Evolutionary conservation across 2,888 invertebrate genomes (phyloP).

Genomic region (Mechanitis messenoides): DNA sequence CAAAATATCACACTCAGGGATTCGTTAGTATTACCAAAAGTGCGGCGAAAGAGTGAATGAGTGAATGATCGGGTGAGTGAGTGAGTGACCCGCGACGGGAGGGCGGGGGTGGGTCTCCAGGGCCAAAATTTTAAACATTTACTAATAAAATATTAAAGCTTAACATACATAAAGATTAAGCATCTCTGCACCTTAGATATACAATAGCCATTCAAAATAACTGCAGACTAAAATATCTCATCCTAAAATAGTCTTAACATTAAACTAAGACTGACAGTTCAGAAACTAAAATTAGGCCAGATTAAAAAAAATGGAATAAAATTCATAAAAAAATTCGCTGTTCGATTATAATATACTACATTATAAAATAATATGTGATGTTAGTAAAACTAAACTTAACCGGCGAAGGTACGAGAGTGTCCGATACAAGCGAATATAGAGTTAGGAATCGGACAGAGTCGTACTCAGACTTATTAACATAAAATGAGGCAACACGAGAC

Average conservation of each 20-base stretch:
- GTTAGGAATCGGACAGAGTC: constrained; percentile 47
- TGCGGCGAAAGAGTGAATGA: constrained; percentile 30
- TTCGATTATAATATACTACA: constrained; percentile 41
- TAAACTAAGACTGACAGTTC: constrained; percentile 66
- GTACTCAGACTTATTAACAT: constrained; percentile 55
- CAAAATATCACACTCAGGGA: constrained; percentile 71
- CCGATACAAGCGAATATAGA: neutral
- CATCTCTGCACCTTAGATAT: constrained; percentile 76
- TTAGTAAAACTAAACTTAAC: constrained; percentile 55
- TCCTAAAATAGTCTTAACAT: constrained; percentile 74
- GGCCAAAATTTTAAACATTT: constrained; percentile 72
- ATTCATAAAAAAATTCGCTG: constrained; percentile 68
- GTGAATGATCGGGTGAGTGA: constrained; percentile 27
- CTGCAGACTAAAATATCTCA: constrained; percentile 76
- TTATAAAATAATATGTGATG: constrained; percentile 46
- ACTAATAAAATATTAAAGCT: constrained; percentile 78
- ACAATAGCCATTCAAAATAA: constrained; percentile 77
- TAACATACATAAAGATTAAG: constrained; percentile 78
- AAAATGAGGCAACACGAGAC: constrained; percentile 62
- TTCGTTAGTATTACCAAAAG: constrained; percentile 41
- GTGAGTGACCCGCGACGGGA: constrained; percentile 33
- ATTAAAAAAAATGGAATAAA: constrained; percentile 49
- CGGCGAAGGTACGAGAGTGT: constrained; percentile 43
- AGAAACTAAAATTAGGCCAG: constrained; percentile 72
- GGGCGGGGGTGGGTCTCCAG: constrained; percentile 45